Base-by-base conservation (phyloP, 2,888 invertebrate genomes). In the Spisula solida region DNA sequence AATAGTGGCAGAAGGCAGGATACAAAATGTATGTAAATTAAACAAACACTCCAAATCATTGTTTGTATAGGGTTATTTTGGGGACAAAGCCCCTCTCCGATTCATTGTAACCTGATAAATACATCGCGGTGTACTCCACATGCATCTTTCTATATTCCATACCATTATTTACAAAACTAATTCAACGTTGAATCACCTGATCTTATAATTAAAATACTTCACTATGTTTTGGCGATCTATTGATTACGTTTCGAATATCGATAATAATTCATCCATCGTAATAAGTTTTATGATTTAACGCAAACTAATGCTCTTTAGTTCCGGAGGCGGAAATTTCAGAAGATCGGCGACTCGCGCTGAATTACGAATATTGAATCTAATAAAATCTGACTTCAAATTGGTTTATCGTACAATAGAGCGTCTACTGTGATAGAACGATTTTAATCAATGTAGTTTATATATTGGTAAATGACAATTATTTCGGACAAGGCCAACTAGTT, bases 171-270 rank as follows among this genome's bases (percentile, higher is more conserved):
- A 34, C 75, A 75, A 6, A 12, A 16, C 20, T 75, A 31, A 75
- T 75, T 75, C 31, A 75, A 16, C 75, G 75, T 5, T 34, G 12
- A 75, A 31, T 31, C 12, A 75, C 31, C 31, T 31, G 31, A 75
- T 75, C 31, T 31, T 34, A 31, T 75, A 75, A 75, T 75, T 75
- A 75, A 34, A 75, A 16, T 34, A 34, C 75, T 14, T 34, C 34
- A 18, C 31, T 34, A 34, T 75, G 31, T 75, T 75, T 75, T 75
- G 75, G 12, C 31, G 75, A 18, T 31, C 31, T 75, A 75, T 75
- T 75, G 75, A 31, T 75, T 75, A 34, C 5, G 75, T 75, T 75
- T 75, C 75, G 31, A 75, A 75, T 75, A 31, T 75, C 75, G 10
- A 16, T 31, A 31, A 31, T 0, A 14, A 75, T 75, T 75, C 34